Conservation (phyloP, 2,888 invertebrate genomes). For the Agapetus fuscipes region DNA sequence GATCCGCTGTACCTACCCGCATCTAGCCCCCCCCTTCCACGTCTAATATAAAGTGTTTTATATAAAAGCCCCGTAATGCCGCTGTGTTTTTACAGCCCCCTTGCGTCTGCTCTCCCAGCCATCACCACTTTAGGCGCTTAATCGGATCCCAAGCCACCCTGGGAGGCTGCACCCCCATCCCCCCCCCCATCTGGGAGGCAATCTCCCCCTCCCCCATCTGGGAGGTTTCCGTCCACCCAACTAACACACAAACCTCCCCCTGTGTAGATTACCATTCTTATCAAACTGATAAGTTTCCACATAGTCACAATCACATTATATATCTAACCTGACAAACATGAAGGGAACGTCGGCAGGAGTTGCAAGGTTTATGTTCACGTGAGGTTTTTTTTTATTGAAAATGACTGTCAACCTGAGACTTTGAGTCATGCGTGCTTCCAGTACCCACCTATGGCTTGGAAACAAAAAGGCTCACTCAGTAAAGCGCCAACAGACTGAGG, state of each 20-base stretch:
- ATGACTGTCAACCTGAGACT: too few relatives aligned
- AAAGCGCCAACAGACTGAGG: too few relatives aligned
- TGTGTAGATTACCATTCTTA: neutral
- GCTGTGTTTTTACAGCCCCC: conserved; percentile 20
- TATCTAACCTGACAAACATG: too few relatives aligned
- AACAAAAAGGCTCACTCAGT: too few relatives aligned
- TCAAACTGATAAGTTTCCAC: neutral
- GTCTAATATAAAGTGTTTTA: conserved; percentile 20
- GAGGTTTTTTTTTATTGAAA: too few relatives aligned
- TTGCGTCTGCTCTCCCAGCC: conserved; percentile 4
- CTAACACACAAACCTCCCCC: neutral
- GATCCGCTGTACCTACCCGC: conserved; percentile 7
- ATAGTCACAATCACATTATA: too few relatives aligned
- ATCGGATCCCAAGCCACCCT: conserved; percentile 13
- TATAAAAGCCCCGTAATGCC: conserved; percentile 20
- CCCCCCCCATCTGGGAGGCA: conserved; percentile 4
- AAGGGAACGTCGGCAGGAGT: too few relatives aligned
- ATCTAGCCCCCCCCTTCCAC: conserved; percentile 1
- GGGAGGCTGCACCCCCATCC: conserved; percentile 1
- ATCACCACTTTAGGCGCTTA: conserved; percentile 20
- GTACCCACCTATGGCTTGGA: too few relatives aligned
- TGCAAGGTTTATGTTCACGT: too few relatives aligned
- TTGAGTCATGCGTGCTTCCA: too few relatives aligned
- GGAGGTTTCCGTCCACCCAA: conserved; percentile 1
- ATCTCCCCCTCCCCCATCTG: conserved; percentile 6